These are phyloP conservation scores for Plumapathes pennacea DNA, from an alignment of 92 coral and sea anemone genomes.

Conservation along the genomic window DNA sequence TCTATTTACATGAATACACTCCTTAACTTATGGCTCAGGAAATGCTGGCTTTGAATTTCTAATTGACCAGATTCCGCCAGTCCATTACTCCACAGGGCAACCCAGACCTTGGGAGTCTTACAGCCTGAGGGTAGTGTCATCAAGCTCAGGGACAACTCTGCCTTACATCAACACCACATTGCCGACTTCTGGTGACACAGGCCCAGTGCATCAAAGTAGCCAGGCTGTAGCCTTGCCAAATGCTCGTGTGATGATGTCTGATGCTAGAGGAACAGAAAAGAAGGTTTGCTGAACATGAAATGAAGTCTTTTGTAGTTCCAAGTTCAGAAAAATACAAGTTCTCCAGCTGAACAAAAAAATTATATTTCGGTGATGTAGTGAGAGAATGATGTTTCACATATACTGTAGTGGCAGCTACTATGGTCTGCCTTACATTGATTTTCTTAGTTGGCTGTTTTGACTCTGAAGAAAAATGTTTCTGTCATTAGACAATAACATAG, in stretches of 20 bases:
- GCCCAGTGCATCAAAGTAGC: conserved; percentile 44
- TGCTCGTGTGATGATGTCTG: conserved; percentile 25
- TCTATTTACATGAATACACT: no score
- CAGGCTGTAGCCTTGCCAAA: conserved; percentile 55
- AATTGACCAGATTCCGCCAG: conserved; percentile 41
- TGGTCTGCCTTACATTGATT: no score
- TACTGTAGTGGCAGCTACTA: no score
- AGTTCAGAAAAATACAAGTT: no score
- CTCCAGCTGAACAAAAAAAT: no score
- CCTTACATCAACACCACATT: conserved; percentile 65
- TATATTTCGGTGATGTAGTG: no score
- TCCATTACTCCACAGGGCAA: conserved; percentile 46
- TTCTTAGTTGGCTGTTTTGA: neutral
- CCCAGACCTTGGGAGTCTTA: conserved; percentile 49
- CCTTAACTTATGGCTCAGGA: conserved; percentile 46
- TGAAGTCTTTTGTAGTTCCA: no score
- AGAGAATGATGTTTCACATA: no score
- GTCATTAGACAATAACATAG: no score
- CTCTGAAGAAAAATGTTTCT: neutral
- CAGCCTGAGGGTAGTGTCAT: conserved; percentile 26
- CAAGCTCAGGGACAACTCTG: conserved; percentile 46
- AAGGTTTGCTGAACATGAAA: no score
- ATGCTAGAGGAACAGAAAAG: conserved; percentile 33
- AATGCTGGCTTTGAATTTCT: conserved; percentile 78
- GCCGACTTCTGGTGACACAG: conserved; percentile 32